A percentile compares a stretch with the other conserved stretches of the same genome.
phyloP scores from a whole-genome alignment of 2,797 vertebrate genomes.

The Gallinago nigripennis region DNA sequence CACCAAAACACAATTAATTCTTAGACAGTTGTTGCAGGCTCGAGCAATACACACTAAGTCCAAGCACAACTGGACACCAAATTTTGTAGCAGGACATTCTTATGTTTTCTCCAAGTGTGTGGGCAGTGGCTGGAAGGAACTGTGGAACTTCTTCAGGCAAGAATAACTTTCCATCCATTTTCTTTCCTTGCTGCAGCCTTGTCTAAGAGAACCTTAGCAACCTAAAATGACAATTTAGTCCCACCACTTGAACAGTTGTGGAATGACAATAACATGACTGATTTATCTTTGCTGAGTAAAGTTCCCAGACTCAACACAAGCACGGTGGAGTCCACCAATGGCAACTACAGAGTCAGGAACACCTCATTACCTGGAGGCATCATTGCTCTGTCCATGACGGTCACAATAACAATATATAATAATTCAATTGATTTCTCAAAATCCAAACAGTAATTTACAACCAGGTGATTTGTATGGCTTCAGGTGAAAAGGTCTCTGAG shows the following conservation, averaged over 20 bases:
- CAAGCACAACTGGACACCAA: not conserved
- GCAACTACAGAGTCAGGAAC: not conserved
- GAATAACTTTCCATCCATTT: not conserved
- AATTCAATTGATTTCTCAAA: not conserved
- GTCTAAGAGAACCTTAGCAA: not conserved
- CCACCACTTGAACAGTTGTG: accelerated
- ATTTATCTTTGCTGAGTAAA: not conserved
- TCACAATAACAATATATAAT: not conserved
- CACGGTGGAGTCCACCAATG: not conserved
- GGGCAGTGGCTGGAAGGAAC: no score
- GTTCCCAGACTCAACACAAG: not conserved
- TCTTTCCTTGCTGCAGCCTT: not conserved
- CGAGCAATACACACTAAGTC: not conserved
- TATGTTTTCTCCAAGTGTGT: not conserved
- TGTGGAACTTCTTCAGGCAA: not conserved
- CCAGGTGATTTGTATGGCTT: not conserved
- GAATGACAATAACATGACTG: accelerated
- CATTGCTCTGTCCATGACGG: not conserved
- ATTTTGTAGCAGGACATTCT: not conserved
- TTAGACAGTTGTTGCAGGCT: not conserved
- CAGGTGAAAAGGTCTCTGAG: slow-evolving; percentile 30
- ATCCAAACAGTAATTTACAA: not conserved
- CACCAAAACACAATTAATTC: not conserved
- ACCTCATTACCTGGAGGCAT: not conserved
- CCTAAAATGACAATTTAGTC: not conserved